Evolutionary conservation across 2,797 vertebrate species (phyloP).

Genomic region (Apogon talboti): DNA sequence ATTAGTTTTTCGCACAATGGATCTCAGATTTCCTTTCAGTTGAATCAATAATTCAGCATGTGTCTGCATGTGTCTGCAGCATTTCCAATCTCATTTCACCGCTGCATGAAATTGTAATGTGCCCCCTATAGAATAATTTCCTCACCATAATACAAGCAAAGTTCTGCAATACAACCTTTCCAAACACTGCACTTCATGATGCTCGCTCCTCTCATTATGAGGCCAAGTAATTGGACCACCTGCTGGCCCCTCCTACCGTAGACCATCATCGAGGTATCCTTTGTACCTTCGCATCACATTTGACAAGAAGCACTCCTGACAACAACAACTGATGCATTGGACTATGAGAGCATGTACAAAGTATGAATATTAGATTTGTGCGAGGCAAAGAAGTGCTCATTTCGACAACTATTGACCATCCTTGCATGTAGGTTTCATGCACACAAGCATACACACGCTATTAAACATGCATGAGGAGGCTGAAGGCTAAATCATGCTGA

Average conservation of each 20-base stretch:
- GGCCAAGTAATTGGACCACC: constrained; percentile 66
- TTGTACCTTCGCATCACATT: constrained; percentile 55
- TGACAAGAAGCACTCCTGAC: constrained; percentile 50
- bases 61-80: no score
- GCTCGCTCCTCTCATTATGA: constrained; percentile 45
- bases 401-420: constrained; percentile 7
- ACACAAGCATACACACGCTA: background rate
- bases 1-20: background rate
- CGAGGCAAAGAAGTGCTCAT: background rate
- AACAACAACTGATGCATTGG: constrained; percentile 48
- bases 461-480: constrained; percentile 48
- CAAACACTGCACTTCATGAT: constrained; percentile 36
- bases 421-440: background rate
- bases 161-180: constrained; percentile 24
- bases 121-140: background rate
- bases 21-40: background rate
- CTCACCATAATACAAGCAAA: background rate
- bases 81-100: constrained; percentile 2
- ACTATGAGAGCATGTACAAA: constrained; percentile 3
- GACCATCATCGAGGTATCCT: constrained; percentile 60
- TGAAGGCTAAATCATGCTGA: constrained; percentile 46
- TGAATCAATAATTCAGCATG: background rate
- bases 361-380: constrained; percentile 16
- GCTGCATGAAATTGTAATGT: constrained; percentile 4
- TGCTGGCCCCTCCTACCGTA: constrained; percentile 54